Percentiles rank a stretch among this genome's conserved stretches.
Conservation (phyloP, 2,888 invertebrate genomes). For the Pheosia tremula region DNA sequence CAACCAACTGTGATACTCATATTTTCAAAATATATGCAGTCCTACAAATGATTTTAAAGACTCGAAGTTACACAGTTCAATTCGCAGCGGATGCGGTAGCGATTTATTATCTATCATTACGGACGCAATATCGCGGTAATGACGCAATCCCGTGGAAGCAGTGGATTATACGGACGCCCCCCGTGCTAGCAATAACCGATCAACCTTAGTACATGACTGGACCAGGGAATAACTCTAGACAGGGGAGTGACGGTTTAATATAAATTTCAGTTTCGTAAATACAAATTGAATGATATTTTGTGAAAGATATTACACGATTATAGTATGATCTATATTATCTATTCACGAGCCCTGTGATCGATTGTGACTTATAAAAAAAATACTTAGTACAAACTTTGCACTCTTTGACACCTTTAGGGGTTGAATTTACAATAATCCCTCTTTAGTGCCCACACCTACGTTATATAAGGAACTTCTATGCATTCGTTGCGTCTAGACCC, state of each 20-base stretch:
- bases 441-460: too few relatives aligned
- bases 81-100: conserved; percentile 4
- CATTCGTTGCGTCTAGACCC: too few relatives aligned
- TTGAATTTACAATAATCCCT: too few relatives aligned
- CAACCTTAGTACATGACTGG: background rate
- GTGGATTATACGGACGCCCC: conserved; percentile 51
- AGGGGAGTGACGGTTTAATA: background rate
- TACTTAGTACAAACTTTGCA: too few relatives aligned
- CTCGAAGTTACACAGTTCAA: conserved; percentile 7
- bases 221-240: background rate
- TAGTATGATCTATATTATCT: too few relatives aligned
- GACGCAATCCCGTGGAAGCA: conserved; percentile 53
- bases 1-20: too few relatives aligned
- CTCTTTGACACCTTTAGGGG: too few relatives aligned
- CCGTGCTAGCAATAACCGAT: conserved; percentile 23
- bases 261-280: background rate
- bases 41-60: conserved; percentile 7
- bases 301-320: too few relatives aligned
- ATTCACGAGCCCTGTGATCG: too few relatives aligned
- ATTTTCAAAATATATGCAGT: too few relatives aligned
- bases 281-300: conserved; percentile 23
- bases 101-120: conserved; percentile 64
- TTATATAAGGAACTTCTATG: too few relatives aligned
- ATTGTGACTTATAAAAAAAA: too few relatives aligned
- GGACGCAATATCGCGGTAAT: conserved; percentile 67